These are phyloP conservation scores for Agrypnus murinus DNA, from an alignment of 2,888 invertebrate species.

Conservation along the genomic window DNA sequence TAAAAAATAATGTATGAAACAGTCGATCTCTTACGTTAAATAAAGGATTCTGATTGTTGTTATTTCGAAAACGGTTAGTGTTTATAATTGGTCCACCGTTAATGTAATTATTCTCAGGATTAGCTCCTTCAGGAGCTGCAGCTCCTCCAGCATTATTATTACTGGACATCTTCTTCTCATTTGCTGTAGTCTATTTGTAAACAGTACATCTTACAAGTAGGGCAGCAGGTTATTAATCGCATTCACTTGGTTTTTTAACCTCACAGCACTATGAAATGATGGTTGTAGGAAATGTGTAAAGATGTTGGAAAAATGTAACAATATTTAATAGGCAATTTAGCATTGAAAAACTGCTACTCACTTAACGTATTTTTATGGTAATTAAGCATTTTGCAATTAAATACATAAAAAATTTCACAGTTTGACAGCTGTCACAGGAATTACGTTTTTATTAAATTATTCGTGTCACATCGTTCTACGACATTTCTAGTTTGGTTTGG, in stretches of 20 bases:
- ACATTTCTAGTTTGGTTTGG: background rate
- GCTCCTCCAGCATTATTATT: conserved; percentile 55
- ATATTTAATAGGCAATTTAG: conserved; percentile 4
- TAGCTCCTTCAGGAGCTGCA: conserved; percentile 58
- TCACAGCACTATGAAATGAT: background rate
- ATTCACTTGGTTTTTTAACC: conserved; percentile 22
- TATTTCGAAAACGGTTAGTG: conserved; percentile 73
- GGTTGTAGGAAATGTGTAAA: background rate
- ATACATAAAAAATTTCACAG: conserved; percentile 33
- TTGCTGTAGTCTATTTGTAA: background rate
- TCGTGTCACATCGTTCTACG: background rate
- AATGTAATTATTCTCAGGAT: conserved; percentile 67
- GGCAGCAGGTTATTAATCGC: conserved; percentile 39
- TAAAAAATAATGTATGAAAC: conserved; percentile 96
- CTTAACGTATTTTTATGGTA: conserved; percentile 43
- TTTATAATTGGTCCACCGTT: conserved; percentile 76
- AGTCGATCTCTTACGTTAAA: conserved; percentile 92
- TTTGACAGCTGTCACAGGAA: conserved; percentile 47
- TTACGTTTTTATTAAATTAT: conserved; percentile 14
- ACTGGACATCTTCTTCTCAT: conserved; percentile 55
- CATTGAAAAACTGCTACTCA: conserved; percentile 47
- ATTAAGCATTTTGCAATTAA: conserved; percentile 37
- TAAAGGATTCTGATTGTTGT: conserved; percentile 82
- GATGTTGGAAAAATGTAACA: background rate
- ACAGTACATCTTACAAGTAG: conserved; percentile 39